Percentiles rank a stretch among this genome's conserved stretches.
Conservation (phyloP, 2,113 vertebrate species). For the Pygoscelis antarcticus region DNA sequence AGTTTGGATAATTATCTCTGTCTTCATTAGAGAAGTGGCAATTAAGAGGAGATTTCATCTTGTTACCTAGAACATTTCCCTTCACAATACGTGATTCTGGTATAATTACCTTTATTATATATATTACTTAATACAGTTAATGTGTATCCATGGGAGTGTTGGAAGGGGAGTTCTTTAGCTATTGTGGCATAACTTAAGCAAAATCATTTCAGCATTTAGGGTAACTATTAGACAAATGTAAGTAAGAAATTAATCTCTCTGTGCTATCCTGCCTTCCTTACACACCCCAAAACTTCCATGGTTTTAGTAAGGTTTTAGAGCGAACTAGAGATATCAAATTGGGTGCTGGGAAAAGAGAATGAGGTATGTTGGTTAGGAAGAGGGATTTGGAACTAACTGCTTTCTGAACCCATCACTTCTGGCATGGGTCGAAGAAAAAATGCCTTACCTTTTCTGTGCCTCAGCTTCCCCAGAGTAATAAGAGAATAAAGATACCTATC, state of each 20-base stretch:
- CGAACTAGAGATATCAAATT: background rate
- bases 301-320: background rate
- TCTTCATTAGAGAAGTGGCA: background rate
- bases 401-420: background rate
- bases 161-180: background rate
- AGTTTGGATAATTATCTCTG: constrained; percentile 6
- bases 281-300: background rate
- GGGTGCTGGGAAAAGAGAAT: background rate
- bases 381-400: background rate
- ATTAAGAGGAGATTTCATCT: background rate
- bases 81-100: background rate
- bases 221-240: background rate
- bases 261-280: background rate
- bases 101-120: background rate
- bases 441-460: background rate
- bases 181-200: background rate
- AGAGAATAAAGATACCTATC: background rate
- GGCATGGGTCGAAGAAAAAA: background rate
- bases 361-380: background rate
- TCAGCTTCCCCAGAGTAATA: background rate
- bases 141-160: background rate
- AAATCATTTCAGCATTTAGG: background rate
- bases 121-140: background rate
- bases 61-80: background rate
- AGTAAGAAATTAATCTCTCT: background rate